These are phyloP conservation scores for Enoplosus armatus DNA, from an alignment of 2,797 vertebrate genomes.

Conservation along the genomic window DNA sequence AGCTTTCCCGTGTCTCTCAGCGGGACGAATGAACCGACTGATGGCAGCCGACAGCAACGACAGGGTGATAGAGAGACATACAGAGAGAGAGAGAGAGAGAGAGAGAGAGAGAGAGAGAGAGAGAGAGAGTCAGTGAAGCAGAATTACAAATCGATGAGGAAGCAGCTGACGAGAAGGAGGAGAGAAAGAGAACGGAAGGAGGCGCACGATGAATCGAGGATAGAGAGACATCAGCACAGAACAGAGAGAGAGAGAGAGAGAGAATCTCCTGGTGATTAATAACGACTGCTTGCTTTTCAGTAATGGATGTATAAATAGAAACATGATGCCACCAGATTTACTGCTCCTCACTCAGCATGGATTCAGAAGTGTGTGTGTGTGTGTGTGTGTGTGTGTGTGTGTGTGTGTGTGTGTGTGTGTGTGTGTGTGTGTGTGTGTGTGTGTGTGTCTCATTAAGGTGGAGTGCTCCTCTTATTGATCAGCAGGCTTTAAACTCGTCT, in stretches of 20 bases:
- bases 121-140: conserved; percentile 19
- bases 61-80: not conserved
- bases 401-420: conserved; percentile 22
- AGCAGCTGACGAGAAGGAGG: conserved; percentile 21
- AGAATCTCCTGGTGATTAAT: conserved; percentile 56
- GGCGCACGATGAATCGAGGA: conserved; percentile 6
- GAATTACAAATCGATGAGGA: conserved; percentile 37
- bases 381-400: conserved; percentile 15
- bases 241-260: conserved; percentile 14
- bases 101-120: not conserved
- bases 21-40: conserved; percentile 21
- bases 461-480: conserved; percentile 74
- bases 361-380: not conserved
- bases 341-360: conserved; percentile 48
- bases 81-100: too few species aligned
- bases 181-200: not conserved
- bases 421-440: conserved; percentile 13
- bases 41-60: conserved; percentile 49
- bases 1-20: conserved; percentile 7
- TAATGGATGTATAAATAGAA: conserved; percentile 79
- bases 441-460: conserved; percentile 54
- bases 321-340: conserved; percentile 54
- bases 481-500: conserved; percentile 50
- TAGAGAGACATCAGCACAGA: conserved; percentile 26
- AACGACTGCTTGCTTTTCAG: conserved; percentile 62